phyloP scores from a whole-genome alignment of 2,888 invertebrate species.

The Agriopis marginaria region DNA sequence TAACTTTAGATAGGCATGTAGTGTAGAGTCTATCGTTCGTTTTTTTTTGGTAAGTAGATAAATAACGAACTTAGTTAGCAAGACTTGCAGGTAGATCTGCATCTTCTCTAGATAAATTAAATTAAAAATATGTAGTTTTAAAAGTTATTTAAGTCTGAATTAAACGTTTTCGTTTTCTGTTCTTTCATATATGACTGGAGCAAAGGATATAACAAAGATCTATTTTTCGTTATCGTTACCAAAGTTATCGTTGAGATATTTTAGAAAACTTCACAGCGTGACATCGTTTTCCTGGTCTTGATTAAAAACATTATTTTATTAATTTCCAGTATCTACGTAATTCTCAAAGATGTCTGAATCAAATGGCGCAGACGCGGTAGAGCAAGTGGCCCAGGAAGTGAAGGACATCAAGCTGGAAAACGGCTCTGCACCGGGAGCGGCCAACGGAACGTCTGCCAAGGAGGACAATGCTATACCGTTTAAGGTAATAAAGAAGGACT shows the following conservation, averaged over 20 bases:
- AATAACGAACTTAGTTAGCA: too few relatives aligned
- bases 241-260: too few relatives aligned
- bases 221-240: too few relatives aligned
- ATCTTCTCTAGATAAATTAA: too few relatives aligned
- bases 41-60: neutral
- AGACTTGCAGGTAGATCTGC: too few relatives aligned
- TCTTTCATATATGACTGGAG: too few relatives aligned
- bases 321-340: constrained; percentile 48
- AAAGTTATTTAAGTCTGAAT: too few relatives aligned
- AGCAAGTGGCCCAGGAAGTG: constrained; percentile 78
- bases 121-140: too few relatives aligned
- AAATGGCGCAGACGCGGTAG: constrained; percentile 67
- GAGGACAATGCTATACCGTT: constrained; percentile 70
- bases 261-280: neutral
- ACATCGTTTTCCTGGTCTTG: neutral
- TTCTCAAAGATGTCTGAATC: constrained; percentile 67
- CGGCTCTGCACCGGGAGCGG: constrained; percentile 72
- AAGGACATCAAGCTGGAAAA: constrained; percentile 86
- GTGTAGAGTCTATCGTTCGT: neutral
- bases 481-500: constrained; percentile 45
- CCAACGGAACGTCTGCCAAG: constrained; percentile 76
- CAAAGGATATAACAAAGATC: too few relatives aligned
- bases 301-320: constrained; percentile 1
- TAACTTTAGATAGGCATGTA: constrained; percentile 5
- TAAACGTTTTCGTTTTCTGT: neutral